Conservation (phyloP, 2,888 invertebrate species). For the Escarpia spicata region DNA sequence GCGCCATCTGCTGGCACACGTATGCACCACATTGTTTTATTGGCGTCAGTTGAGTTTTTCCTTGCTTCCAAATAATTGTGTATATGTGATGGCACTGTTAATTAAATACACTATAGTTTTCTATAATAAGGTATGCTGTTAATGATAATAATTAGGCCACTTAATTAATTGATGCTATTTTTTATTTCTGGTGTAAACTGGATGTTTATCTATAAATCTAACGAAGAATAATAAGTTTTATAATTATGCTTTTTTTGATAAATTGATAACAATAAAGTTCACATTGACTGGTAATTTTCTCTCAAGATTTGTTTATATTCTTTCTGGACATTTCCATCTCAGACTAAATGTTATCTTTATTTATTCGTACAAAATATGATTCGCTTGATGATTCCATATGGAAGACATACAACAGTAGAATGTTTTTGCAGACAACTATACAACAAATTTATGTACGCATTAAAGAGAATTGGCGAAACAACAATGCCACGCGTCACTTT, state of each 20-base stretch:
- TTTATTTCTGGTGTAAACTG: background rate
- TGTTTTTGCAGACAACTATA: background rate
- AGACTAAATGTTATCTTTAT: background rate
- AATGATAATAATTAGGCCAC: background rate
- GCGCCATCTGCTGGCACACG: background rate
- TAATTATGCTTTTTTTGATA: background rate
- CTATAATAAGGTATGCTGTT: background rate
- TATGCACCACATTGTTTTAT: background rate
- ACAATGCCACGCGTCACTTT: background rate
- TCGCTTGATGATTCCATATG: background rate
- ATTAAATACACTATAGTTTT: background rate
- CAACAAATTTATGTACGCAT: background rate
- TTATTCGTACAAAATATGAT: background rate
- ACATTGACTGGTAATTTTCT: no score
- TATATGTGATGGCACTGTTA: background rate
- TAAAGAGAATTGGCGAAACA: background rate
- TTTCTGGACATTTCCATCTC: no score
- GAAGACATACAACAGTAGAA: background rate
- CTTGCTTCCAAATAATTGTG: background rate
- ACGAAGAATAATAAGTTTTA: background rate
- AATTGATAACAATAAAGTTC: background rate
- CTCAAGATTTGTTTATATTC: no score
- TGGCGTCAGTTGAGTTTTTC: background rate
- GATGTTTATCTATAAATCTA: background rate
- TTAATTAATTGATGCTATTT: background rate